Evolutionary conservation across 1,140 invertebrate species (phyloP), one percentile per base, ranked within the genome.

Genomic region (Drosophila kanapiae): DNA sequence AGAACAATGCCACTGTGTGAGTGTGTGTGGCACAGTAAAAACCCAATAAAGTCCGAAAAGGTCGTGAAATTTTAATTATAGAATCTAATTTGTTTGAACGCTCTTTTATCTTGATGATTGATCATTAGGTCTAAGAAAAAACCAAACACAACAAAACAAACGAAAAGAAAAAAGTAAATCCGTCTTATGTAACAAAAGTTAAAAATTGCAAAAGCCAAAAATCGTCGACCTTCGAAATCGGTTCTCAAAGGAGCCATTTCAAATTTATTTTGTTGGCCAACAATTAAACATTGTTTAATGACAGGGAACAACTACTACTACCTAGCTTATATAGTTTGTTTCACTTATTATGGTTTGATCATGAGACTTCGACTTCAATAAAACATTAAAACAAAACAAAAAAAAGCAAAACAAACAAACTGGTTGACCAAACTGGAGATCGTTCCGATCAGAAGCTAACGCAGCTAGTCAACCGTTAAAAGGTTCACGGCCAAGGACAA

Each of bases 401-500:
- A 38, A 38, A 27, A 56, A 23, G 80, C 75, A 75, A 80, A 88
- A 80, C 69, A 88, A 79, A 78, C 67, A 82, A 78, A 60, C 71
- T 81, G 85, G 78, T 88, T 88, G 80, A 74, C 67, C 60, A 67
- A 56, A 43, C 68, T 69, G 45, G 49, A 61, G 23, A 68, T 74
- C 48, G 67, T 37, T 48, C 31, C 42, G 45, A 33, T 56, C 65
- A 80, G 78, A 82, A 56, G 64, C 40, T 35, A 71, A 62, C 59
- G 63, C 62, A 64, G 40, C 62, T 80, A 90, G 75, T 90, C 81
- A 85, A 77, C 81, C 85, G 86, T 88, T 88, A 88, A 88, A 70
- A 90, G 86, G 82, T 88, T 90, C 85, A 90, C 87, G 85, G 86
- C 64, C 85, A 90, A 90, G 85, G 85, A 90, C 85, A 90, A 91